Conservation (phyloP, 2,113 vertebrate species). For the Boulengeromyrus knoepffleri region DNA sequence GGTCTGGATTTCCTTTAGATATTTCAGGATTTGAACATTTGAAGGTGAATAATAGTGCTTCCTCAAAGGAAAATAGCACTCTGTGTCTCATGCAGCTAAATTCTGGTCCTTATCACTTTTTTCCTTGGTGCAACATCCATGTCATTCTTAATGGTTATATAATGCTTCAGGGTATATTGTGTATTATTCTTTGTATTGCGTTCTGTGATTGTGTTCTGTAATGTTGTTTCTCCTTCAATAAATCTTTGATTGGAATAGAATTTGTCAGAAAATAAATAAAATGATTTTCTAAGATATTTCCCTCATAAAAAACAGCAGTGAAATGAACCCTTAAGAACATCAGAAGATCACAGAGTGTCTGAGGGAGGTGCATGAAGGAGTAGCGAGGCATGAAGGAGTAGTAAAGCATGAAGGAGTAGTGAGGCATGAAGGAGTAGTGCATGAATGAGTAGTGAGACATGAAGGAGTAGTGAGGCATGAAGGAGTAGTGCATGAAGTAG, state of each 20-base stretch:
- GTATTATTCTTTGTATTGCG: not conserved
- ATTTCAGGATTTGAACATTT: constrained; percentile 56
- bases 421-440: not conserved
- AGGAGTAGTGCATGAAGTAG: not conserved
- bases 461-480: not conserved
- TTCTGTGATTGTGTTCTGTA: not conserved
- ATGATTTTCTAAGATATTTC: not conserved
- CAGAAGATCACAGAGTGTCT: not conserved
- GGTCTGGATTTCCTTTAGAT: constrained; percentile 18
- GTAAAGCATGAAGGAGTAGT: not conserved
- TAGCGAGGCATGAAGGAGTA: not conserved
- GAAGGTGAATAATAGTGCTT: constrained; percentile 45
- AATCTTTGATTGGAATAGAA: not conserved
- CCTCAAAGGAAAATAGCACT: constrained; percentile 56
- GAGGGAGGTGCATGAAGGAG: not conserved
- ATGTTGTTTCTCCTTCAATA: not conserved
- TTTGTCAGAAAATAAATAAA: not conserved
- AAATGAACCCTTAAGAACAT: not conserved
- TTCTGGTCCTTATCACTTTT: constrained; percentile 13
- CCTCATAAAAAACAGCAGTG: not conserved
- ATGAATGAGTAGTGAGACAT: not conserved
- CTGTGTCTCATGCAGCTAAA: constrained; percentile 43
- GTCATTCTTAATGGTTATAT: not conserved
- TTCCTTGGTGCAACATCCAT: not conserved
- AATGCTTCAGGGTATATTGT: not conserved